phyloP scores from a whole-genome alignment of 2,797 vertebrate species.

The Crossoptilon crossoptilon region DNA sequence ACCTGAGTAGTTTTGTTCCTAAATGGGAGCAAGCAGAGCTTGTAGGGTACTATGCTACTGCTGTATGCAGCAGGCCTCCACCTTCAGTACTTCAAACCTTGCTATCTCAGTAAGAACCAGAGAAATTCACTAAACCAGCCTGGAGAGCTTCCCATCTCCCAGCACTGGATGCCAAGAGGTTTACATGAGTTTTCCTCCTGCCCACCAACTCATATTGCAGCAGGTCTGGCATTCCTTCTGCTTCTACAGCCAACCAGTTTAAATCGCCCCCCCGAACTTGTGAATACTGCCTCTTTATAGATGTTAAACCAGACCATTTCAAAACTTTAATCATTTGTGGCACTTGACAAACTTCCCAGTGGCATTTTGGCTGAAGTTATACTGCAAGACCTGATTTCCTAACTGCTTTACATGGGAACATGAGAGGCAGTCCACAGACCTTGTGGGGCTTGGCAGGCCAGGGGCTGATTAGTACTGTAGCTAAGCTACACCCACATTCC shows the following conservation, averaged over 20 bases:
- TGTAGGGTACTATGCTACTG: not conserved
- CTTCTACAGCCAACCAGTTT: not conserved
- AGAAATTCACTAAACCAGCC: not conserved
- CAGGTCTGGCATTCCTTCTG: not conserved
- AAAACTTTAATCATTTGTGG: not conserved
- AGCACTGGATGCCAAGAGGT: not conserved
- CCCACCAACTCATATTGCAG: not conserved
- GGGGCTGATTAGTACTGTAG: not conserved
- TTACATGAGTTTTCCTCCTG: not conserved
- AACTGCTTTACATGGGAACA: not conserved
- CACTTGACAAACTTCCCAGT: not conserved
- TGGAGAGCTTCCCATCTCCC: not conserved
- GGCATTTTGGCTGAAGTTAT: not conserved
- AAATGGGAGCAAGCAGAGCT: not conserved
- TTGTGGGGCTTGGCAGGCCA: not conserved
- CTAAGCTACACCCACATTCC: not conserved
- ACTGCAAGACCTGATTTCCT: not conserved
- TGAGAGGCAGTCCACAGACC: not conserved
- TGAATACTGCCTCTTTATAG: not conserved
- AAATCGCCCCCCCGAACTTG: not conserved
- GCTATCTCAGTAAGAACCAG: not conserved
- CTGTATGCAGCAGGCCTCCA: not conserved
- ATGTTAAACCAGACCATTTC: not conserved
- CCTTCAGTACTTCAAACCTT: not conserved
- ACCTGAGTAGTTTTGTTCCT: not conserved